These are phyloP conservation scores for Scaeva pyrastri DNA, from an alignment of 2,888 invertebrate genomes.

Conservation along the genomic window DNA sequence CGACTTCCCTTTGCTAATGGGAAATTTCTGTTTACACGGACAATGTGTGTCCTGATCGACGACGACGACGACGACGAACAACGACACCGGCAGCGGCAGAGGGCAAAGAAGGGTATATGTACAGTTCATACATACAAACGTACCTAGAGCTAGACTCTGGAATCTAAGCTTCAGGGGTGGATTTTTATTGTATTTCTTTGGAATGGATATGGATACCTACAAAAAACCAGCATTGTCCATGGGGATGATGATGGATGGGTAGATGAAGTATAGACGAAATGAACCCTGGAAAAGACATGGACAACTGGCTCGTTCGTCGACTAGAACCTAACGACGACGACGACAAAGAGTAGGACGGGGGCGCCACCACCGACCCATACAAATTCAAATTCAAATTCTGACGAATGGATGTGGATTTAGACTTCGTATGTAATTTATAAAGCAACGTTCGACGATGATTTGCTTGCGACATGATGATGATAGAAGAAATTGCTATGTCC, in stretches of 20 bases:
- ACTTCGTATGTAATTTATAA: constrained; percentile 65
- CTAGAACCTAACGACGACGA: constrained; percentile 2
- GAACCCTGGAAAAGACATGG: not conserved
- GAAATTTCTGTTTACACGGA: constrained; percentile 72
- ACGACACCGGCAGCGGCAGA: not conserved
- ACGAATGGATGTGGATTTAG: constrained; percentile 72
- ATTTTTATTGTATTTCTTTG: not conserved
- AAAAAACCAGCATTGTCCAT: constrained; percentile 5
- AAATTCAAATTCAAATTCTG: constrained; percentile 38
- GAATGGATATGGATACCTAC: not conserved
- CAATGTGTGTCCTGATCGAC: constrained; percentile 38
- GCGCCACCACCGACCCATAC: not conserved
- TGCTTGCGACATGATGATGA: constrained; percentile 55
- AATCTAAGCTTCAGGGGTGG: constrained; percentile 52
- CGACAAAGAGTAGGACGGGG: too few species aligned
- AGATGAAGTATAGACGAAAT: constrained; percentile 20
- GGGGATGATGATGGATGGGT: constrained; percentile 29
- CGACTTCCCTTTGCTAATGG: constrained; percentile 72
- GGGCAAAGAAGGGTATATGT: not conserved
- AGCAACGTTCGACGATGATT: constrained; percentile 67
- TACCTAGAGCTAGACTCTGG: not conserved
- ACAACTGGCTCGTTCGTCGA: not conserved
- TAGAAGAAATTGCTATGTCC: constrained; percentile 34
- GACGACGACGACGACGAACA: constrained; percentile 36
- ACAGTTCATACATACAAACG: too few species aligned